These are phyloP conservation scores for Ruditapes philippinarum DNA, from an alignment of 1,140 invertebrate genomes.

Conservation along the genomic window DNA sequence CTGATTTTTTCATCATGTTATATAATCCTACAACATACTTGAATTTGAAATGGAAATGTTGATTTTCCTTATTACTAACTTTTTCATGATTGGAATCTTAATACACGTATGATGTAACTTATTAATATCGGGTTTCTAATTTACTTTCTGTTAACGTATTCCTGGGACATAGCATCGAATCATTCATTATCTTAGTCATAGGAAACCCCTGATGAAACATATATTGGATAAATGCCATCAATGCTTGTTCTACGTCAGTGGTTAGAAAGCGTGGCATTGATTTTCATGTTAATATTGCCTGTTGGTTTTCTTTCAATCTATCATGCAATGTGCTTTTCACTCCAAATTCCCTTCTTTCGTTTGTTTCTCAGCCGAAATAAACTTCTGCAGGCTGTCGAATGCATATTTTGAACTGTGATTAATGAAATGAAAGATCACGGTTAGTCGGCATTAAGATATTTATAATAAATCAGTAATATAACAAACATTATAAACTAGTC, in stretches of 20 bases:
- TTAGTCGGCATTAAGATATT: no score
- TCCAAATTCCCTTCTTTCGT: neutral
- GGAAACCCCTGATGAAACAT: neutral
- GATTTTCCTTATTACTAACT: no score
- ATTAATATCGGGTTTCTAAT: no score
- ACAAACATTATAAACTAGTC: no score
- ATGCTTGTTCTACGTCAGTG: neutral
- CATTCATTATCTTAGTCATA: neutral
- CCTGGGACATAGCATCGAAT: neutral
- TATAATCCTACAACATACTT: no score
- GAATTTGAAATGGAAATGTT: no score
- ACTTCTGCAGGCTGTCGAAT: neutral
- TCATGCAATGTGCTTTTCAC: neutral
- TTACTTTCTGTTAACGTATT: no score
- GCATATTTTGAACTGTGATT: neutral
- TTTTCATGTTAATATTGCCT: neutral
- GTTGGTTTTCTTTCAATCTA: neutral
- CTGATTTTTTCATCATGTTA: no score
- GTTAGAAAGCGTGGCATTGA: neutral
- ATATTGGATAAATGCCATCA: neutral
- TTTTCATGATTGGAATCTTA: no score
- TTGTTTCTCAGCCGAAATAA: neutral
- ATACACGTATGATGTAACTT: no score
- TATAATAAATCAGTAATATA: no score
- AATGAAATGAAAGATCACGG: no score